Percentiles rank a stretch among this genome's conserved stretches.
phyloP scores from a whole-genome alignment of 2,113 vertebrate species.

The Apaloderma vittatum region DNA sequence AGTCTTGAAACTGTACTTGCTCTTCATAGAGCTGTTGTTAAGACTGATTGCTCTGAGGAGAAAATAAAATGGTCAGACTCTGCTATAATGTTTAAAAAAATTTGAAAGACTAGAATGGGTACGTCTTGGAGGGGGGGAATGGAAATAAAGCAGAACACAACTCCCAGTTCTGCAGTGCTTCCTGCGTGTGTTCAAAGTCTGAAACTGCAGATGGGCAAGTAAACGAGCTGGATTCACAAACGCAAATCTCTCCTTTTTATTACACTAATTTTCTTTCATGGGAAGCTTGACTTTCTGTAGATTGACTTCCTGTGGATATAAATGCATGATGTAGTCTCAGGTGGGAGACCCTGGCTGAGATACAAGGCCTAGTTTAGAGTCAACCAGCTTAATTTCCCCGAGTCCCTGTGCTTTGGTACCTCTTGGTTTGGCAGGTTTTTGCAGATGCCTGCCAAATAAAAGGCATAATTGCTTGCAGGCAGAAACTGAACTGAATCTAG shows the following conservation, averaged over 20 bases:
- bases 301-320: not conserved
- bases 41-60: not conserved
- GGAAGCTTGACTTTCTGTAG: not conserved
- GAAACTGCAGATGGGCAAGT: not conserved
- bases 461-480: not conserved
- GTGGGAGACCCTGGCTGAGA: not conserved
- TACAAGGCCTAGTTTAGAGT: not conserved
- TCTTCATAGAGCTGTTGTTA: not conserved
- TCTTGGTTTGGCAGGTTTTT: not conserved
- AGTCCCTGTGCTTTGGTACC: not conserved
- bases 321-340: not conserved
- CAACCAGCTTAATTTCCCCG: not conserved
- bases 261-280: not conserved
- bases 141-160: not conserved
- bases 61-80: not conserved
- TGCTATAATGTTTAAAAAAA: not conserved
- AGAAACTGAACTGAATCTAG: not conserved
- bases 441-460: not conserved
- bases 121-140: fast-evolving
- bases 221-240: not conserved
- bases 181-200: not conserved
- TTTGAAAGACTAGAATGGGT: not conserved
- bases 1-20: not conserved
- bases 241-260: not conserved
- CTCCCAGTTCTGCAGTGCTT: not conserved